Base-by-base conservation (phyloP, 2,888 invertebrate genomes). In the Amphimallon solstitiale region DNA sequence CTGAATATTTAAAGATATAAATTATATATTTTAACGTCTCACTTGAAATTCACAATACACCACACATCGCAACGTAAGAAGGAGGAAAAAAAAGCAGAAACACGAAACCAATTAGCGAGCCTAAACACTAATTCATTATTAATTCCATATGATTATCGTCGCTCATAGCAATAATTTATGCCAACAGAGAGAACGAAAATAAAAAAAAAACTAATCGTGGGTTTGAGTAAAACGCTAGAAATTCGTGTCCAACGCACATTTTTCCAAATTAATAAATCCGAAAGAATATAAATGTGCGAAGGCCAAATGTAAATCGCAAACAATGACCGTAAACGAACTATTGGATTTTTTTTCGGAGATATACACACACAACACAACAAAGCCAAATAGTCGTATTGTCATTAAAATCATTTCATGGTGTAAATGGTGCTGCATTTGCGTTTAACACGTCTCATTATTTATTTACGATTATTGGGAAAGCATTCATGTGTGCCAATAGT, bases 211-310 rank as follows among this genome's bases (percentile, higher is more conserved):
- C 23, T 9, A 23, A 17, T 17, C 37, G 52, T 52, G 37, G 52
- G 52, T 37, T 52, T 10, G 7, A 7, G 29, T 29, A 29, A 29
- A 35, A 19, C 14, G 10, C n/a, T 19, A 6, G 9, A 17, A 29
- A 54, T 35, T 54, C 54, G 54, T 54, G 54, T 19, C 35, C 54
- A 14, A 40, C 54, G 54, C 54, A 54, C 54, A 21, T 38, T 54
- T 54, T 54, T 54, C 38, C 38, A 54, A 54, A 54, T 54, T 54
- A 54, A 54, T 54, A 54, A 54, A 54, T 54, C 34, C 38, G 15
- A 38, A 19, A 54, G 40, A 21, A 54, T 21, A 29, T 29, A 29
- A 21, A 40, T 21, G 38, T 21, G 54, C 54, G 54, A 54, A 54
- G 54, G 54, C 17, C 54, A 54, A 38, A 54, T 54, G 54, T 54